Evolutionary conservation across 2,113 vertebrate species (phyloP).

Genomic region (Panthera leo): DNA sequence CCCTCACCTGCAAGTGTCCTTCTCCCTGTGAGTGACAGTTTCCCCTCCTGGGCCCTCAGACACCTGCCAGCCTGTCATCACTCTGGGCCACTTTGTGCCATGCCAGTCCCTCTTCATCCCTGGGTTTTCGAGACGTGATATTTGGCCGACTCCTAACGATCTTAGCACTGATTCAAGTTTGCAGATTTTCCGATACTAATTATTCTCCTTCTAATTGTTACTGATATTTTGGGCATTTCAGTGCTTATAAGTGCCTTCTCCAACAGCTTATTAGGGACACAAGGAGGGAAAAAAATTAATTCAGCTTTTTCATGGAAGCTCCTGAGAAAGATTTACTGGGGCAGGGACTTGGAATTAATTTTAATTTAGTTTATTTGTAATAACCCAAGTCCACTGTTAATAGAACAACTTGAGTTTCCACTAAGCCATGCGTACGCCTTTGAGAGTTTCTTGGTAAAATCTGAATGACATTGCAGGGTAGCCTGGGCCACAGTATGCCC

Average conservation of each 20-base stretch:
- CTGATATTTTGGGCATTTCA: neutral
- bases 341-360: neutral
- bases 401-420: neutral
- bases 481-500: accelerated
- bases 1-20: neutral
- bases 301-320: neutral
- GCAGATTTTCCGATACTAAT: neutral
- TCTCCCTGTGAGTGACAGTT: neutral
- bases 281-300: neutral
- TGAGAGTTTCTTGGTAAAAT: neutral
- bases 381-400: neutral
- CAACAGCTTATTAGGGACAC: neutral
- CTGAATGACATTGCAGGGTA: too few relatives aligned
- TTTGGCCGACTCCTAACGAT: neutral
- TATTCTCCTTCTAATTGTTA: neutral
- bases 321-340: neutral
- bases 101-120: too few relatives aligned
- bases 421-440: neutral
- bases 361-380: neutral
- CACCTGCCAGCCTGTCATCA: neutral
- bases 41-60: neutral
- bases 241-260: neutral
- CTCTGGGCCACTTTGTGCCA: neutral
- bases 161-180: neutral
- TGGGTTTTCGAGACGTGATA: accelerated